Percentiles rank a stretch among this genome's conserved stretches.
Evolutionary conservation across 2,888 invertebrate genomes (phyloP).

Genomic region (Gortyna flavago): DNA sequence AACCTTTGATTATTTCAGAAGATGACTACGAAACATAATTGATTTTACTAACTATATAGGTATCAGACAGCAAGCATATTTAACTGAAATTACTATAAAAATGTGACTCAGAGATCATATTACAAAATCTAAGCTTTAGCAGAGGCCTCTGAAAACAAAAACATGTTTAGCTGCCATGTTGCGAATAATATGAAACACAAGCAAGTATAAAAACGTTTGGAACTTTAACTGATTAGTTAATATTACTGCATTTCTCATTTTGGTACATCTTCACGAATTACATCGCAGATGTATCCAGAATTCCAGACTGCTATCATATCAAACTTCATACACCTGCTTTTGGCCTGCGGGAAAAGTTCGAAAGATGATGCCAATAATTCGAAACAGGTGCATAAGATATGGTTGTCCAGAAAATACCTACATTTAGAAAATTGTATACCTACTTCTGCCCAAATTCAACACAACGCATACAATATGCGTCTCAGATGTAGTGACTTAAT

Average conservation of each 20-base stretch:
- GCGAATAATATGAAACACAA: background rate
- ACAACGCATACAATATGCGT: background rate
- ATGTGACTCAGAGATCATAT: background rate
- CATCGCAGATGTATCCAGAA: background rate
- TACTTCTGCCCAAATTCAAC: background rate
- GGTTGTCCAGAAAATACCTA: background rate
- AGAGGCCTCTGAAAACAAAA: background rate
- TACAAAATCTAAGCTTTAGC: background rate
- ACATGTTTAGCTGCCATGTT: background rate
- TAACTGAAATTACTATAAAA: background rate
- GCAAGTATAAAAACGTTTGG: background rate
- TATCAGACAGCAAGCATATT: background rate
- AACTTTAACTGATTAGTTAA: no score
- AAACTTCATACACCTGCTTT: no score
- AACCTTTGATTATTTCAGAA: constrained; percentile 1
- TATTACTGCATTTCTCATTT: background rate
- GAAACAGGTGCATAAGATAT: constrained; percentile 3
- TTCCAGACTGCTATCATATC: background rate
- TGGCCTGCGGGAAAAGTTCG: background rate
- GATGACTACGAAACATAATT: background rate
- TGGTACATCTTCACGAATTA: background rate
- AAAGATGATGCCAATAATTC: constrained; percentile 1
- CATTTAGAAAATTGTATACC: background rate
- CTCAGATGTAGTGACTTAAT: background rate
- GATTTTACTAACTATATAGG: background rate